Base-by-base conservation (phyloP, 2,113 vertebrate genomes). In the Ceyx melanurus region DNA sequence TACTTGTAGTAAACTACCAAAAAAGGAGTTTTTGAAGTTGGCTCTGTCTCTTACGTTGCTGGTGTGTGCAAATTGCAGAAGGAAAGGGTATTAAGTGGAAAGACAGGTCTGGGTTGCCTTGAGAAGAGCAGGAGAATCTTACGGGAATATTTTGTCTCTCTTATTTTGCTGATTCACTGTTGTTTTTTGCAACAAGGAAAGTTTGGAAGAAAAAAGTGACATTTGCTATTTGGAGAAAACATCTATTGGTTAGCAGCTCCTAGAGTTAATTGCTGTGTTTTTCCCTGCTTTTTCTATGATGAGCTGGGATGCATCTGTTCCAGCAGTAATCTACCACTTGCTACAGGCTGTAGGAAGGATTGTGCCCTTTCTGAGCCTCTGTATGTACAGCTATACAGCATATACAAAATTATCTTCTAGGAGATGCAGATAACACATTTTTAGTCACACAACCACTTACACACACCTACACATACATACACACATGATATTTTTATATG, bases 341-440 rank as follows among this genome's bases (percentile, higher is more conserved):
- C 66, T 58, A 13, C 19, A 26, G 54, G 15, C 40, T 15, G 11
- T 35, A 45, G 35, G 42, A 51, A 53, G 37, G 66, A 40, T 19
- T 11, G 15, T 73, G 20, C 11, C 37, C 60, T 82, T 73, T 29
- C 66, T 42, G 78, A 83, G 43, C 31, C 26, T 68, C 17, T 62
- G 48, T 46, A 42, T 37, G 10, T 8, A 3, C 0, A 1, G 16
- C 28, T 51, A n/a, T 15, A 16, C 8, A 78, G 28, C 23, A 62
- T 14, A 19, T 22, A 20, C 26, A 73, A 33, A 74, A 64, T 33
- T 28, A 53, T 25, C n/a, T 73, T 57, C 50, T 53, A 42, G 12
- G 20, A 73, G 42, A 67, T 42, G 35, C 66, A 57, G 42, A 21
- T 40, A 73, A 45, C 10, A 45, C 17, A 57, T 87, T 87, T 68